Percentiles rank a stretch among this genome's conserved stretches.
Evolutionary conservation across 2,797 vertebrate species (phyloP).

Genomic region (Psittacula echo): DNA sequence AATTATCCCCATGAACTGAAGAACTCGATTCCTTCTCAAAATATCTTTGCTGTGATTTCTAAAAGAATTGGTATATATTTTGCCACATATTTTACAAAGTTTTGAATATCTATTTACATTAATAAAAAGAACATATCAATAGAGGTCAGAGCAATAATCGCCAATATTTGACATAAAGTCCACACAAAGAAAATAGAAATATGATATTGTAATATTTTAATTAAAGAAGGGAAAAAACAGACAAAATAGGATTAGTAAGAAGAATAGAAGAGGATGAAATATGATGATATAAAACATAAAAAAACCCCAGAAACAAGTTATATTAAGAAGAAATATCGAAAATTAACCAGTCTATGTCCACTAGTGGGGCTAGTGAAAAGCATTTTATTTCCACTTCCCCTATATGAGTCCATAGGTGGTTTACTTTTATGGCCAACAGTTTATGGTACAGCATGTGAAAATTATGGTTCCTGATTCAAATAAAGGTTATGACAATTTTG

Average conservation of each 20-base stretch:
- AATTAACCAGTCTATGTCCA: neutral
- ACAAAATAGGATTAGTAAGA: neutral
- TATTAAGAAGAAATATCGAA: neutral
- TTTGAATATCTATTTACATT: neutral
- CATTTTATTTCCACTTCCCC: neutral
- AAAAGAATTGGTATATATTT: neutral
- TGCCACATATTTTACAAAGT: neutral
- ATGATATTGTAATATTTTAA: neutral
- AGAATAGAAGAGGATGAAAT: neutral
- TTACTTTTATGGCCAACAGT: neutral
- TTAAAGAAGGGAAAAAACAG: neutral
- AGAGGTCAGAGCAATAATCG: neutral
- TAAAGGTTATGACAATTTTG: neutral
- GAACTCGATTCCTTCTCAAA: neutral
- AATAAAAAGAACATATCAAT: neutral
- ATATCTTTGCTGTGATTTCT: neutral
- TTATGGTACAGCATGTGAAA: neutral
- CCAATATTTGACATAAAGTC: neutral
- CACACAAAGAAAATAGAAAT: neutral
- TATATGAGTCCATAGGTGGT: neutral
- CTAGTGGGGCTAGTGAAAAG: neutral
- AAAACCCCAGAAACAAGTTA: neutral
- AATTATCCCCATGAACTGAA: neutral
- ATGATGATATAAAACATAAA: neutral
- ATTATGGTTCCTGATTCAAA: neutral